Evolutionary conservation across 2,113 vertebrate genomes (phyloP), one percentile per base, ranked within the genome.

Genomic region (Elgaria multicarinata): DNA sequence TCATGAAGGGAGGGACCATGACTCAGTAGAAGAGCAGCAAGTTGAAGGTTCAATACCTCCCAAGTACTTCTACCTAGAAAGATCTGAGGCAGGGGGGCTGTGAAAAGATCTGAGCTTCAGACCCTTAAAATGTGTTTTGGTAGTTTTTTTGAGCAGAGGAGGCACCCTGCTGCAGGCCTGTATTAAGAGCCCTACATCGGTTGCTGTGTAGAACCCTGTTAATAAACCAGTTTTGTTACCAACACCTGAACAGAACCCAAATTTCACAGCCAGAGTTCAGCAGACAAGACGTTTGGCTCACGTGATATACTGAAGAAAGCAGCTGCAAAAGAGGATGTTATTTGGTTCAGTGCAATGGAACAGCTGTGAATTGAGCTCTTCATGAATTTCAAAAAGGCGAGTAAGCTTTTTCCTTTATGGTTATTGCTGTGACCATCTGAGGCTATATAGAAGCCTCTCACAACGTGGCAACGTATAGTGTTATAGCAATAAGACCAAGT

Each of bases 341-440:
- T 42, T 93, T 69, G 33, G 31, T 9, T 28, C 0, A 0, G n/a
- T 44, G 64, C 77, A 42, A 58, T 92, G 67, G 64, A 89, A 76
- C 53, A 91, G 39, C 77, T 89, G 50, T 64, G 44, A 33, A 74
- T 69, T 16, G 28, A 53, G 69, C 58, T 62, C 90, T 87, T 55
- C 18, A 67, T 84, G 86, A 76, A 79, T 87, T 92, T 78, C 76
- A 87, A 92, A 80, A 31, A 91, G 66, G 88, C 89, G 3, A 46
- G 85, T 67, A 31, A 78, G 53, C 28, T 20, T 9, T 42, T 81
- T 42, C 80, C n/a, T 31, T 80, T 89, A 14, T 66, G 74, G 18
- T 1, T 28, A 71, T 77, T 92, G 87, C n/a, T 20, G 0, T 71
- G 39, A 46, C 80, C 75, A 8, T 90, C 13, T 14, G 62, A 55